Evolutionary conservation across 2,113 vertebrate species (phyloP).

Genomic region (Grantiella picta): DNA sequence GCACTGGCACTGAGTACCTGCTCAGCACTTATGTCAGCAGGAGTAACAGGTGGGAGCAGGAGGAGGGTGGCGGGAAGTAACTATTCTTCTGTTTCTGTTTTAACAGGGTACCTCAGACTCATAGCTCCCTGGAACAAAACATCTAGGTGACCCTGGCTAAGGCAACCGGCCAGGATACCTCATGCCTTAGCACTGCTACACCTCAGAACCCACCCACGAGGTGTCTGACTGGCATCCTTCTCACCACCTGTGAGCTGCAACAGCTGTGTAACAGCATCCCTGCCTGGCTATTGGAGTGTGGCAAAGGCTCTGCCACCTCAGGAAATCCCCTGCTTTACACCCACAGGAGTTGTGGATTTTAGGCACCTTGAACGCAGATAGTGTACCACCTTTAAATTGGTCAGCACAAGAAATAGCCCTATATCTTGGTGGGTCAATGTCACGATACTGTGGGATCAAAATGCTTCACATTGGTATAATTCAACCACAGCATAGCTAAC

Average conservation of each 20-base stretch:
- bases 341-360: rapidly evolving
- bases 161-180: not conserved
- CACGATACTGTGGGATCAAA: not conserved
- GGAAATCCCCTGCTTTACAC: not conserved
- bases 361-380: not conserved
- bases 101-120: not conserved
- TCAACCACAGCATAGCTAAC: not conserved
- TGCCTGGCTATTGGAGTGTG: rapidly evolving
- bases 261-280: not conserved
- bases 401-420: not conserved
- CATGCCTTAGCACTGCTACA: not conserved
- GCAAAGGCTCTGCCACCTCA: rapidly evolving
- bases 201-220: rapidly evolving
- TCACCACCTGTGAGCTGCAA: rapidly evolving
- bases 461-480: not conserved
- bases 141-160: not conserved
- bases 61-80: not conserved
- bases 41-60: not conserved
- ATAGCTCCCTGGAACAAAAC: not conserved
- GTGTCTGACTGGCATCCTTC: rapidly evolving
- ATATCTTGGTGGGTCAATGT: not conserved
- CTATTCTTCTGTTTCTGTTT: not conserved
- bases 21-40: rapidly evolving
- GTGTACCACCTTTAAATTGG: not conserved
- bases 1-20: rapidly evolving